These are phyloP conservation scores for Cassiopea andromeda DNA, from an alignment of 30 jellyfish, hydroid and myxozoan genomes.

Conservation along the genomic window DNA sequence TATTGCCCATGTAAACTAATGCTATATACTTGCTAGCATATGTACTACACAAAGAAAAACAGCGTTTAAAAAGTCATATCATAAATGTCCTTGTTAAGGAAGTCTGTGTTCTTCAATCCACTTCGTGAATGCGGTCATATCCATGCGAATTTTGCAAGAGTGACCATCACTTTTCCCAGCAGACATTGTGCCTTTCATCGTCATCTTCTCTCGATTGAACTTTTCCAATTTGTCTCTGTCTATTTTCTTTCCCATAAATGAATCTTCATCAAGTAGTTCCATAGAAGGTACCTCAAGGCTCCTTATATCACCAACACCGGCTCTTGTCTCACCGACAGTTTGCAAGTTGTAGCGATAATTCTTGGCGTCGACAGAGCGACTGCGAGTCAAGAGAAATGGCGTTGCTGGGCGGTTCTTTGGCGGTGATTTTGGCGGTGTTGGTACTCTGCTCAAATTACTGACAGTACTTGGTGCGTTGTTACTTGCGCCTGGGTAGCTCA, in stretches of 20 bases:
- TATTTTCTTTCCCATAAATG: conserved; percentile 4
- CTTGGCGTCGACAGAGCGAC: background rate
- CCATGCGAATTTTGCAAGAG: conserved; percentile 44
- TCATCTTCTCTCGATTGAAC: background rate
- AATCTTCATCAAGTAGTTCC: background rate
- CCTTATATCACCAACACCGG: background rate
- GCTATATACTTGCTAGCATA: background rate
- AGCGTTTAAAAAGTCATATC: background rate
- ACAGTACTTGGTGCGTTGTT: background rate
- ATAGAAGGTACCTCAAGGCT: background rate
- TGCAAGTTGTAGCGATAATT: background rate
- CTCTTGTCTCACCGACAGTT: background rate
- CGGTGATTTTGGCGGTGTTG: conserved; percentile 59
- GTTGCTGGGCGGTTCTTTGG: conserved; percentile 42
- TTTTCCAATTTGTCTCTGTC: conserved; percentile 30
- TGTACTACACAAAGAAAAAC: background rate
- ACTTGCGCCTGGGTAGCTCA: conserved; percentile 14
- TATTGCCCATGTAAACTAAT: background rate
- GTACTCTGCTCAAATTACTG: background rate
- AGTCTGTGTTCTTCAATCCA: conserved; percentile 54
- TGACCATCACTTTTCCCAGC: background rate
- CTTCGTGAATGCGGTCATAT: conserved; percentile 25
- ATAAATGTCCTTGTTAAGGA: conserved; percentile 14
- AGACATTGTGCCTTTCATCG: no score
- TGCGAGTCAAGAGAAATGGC: conserved; percentile 24